Evolutionary conservation across 2,113 vertebrate genomes (phyloP), one percentile per base, ranked within the genome.

Genomic region (Sardina pilchardus): DNA sequence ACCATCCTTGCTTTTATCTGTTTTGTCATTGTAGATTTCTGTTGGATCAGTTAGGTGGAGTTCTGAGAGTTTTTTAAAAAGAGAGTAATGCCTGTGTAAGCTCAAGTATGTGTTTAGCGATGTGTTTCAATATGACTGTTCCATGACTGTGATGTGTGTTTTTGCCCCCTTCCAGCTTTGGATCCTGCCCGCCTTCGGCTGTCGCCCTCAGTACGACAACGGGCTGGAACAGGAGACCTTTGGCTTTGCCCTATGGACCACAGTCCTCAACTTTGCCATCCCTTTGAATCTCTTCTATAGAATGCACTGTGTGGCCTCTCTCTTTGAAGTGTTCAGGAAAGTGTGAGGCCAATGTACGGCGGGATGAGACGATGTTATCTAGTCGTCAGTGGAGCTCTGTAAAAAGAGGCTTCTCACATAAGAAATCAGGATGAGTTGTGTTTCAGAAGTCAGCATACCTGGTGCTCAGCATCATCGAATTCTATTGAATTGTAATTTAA

Each of bases 241-340:
- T 87, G 98, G 98, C 90, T 98, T 97, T 92, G 94, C 96, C 91
- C 96, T 96, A 82, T 99, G 98, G 98, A 98, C 96, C 90, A 97
- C 97, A 80, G 95, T 99, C 91, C 97, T 99, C 90, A 99, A 98
- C 93, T 96, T 99, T 83, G 97, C 97, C 0, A 96, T 99, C 92
- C 98, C 98, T 44, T 95, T 99, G 88, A 98, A 96, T 88, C 97
- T 99, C 92, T 99, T 99, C 94, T 99, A 99, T 91, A 96, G 98
- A 44, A 99, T 99, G 97, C 98, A 99, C 83, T 97, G 97, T 75
- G 97, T 98, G 45, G 97, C 97, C 86, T 97, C 97, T 0, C 97
- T 99, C 83, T 98, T 99, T 59, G 98, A 99, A 90, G 97, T 99
- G 88, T 98, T 97, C 90, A 95, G 96, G 90, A 96, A 96, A 90